These are phyloP conservation scores for Zaprionus kolodkinae DNA, from an alignment of 1,140 invertebrate species.

Conservation along the genomic window DNA sequence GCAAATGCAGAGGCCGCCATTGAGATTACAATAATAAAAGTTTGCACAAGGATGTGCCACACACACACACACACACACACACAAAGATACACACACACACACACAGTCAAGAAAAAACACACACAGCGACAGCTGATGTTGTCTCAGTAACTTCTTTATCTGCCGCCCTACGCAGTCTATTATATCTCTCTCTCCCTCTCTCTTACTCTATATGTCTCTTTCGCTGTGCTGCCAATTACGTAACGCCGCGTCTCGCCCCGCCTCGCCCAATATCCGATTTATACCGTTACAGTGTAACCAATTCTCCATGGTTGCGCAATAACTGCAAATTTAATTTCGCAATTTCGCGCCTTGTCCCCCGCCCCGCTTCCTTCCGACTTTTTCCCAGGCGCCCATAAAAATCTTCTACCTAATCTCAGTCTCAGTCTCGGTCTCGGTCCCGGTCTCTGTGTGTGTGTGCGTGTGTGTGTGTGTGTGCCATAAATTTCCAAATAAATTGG, in stretches of 20 bases:
- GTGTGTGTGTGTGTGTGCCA: conserved; percentile 42
- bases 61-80: conserved; percentile 13
- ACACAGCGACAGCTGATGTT: conserved; percentile 12
- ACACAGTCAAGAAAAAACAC: not conserved
- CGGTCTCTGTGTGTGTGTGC: conserved; percentile 31
- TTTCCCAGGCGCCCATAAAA: conserved; percentile 48
- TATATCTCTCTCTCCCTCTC: not conserved
- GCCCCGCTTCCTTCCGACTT: conserved; percentile 8
- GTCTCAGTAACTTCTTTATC: conserved; percentile 24
- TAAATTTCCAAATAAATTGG: conserved; percentile 69
- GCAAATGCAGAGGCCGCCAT: conserved; percentile 58
- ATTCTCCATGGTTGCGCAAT: conserved; percentile 80
- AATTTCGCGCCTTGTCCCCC: conserved; percentile 70
- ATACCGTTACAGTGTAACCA: conserved; percentile 72
- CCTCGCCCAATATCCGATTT: conserved; percentile 42
- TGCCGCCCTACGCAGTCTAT: not conserved
- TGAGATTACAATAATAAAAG: conserved; percentile 54
- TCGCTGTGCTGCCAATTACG: conserved; percentile 37
- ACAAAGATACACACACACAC: not conserved
- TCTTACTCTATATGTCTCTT: not conserved
- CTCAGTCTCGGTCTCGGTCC: conserved; percentile 13
- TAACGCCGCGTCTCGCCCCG: not conserved
- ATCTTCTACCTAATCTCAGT: conserved; percentile 52
- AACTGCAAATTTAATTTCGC: conserved; percentile 81
- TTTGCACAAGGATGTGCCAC: conserved; percentile 28